These are phyloP conservation scores for Apodemus speciosus DNA, from an alignment of 2,113 vertebrate genomes.

Conservation along the genomic window DNA sequence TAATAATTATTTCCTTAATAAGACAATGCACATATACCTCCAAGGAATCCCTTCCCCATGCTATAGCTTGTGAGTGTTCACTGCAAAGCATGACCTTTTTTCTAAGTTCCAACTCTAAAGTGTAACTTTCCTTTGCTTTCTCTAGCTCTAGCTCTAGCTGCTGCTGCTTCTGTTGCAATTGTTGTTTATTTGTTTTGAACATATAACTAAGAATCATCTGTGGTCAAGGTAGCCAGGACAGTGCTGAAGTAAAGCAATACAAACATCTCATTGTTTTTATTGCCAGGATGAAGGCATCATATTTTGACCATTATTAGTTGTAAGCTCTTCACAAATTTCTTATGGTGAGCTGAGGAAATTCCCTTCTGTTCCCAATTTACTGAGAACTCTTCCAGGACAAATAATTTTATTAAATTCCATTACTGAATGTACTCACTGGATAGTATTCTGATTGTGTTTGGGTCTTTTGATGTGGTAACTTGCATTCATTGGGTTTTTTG, in stretches of 20 bases:
- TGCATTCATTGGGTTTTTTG: neutral
- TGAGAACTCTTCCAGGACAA: slow-evolving; percentile 13
- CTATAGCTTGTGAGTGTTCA: neutral
- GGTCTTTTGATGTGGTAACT: neutral
- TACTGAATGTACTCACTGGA: neutral
- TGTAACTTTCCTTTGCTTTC: neutral
- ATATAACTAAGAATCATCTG: neutral
- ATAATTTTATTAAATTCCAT: slow-evolving; percentile 36
- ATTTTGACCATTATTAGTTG: neutral
- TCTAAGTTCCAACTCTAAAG: neutral
- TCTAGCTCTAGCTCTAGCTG: neutral
- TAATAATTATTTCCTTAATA: neutral
- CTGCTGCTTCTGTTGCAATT: neutral
- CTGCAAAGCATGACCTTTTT: neutral
- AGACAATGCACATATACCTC: neutral
- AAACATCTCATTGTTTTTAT: neutral
- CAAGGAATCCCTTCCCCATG: neutral
- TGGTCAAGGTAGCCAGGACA: neutral
- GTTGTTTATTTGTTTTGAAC: neutral
- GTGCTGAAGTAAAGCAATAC: neutral
- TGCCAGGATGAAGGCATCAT: neutral
- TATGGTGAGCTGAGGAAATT: slow-evolving; percentile 38
- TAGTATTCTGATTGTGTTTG: neutral
- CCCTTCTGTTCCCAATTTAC: slow-evolving; percentile 31
- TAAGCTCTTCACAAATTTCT: neutral